Percentiles rank a stretch among this genome's conserved stretches.
Evolutionary conservation across 2,797 vertebrate genomes (phyloP).

Genomic region (Ceyx erithaca): DNA sequence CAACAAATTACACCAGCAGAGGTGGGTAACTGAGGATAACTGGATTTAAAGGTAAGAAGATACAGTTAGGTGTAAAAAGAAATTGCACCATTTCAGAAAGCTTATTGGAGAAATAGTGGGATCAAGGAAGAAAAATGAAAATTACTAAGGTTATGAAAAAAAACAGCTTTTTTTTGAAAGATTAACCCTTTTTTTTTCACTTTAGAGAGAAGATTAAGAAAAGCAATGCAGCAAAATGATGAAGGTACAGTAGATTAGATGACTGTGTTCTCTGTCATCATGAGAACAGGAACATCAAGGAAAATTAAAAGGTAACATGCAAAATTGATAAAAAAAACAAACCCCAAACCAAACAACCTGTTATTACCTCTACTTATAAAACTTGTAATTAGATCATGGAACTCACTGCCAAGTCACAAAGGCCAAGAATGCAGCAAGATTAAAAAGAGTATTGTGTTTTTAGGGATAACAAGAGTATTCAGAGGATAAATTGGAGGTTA

Average conservation of each 20-base stretch:
- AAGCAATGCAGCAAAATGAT: constrained; percentile 14
- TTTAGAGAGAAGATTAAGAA: constrained; percentile 25
- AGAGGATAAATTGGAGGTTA: neutral
- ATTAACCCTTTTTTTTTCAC: neutral
- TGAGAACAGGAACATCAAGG: neutral
- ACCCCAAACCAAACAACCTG: neutral
- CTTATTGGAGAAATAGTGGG: neutral
- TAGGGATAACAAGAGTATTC: constrained; percentile 49
- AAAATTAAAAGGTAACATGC: constrained; percentile 55
- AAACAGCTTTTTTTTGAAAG: neutral
- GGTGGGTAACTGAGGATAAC: neutral
- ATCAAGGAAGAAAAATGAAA: constrained; percentile 11
- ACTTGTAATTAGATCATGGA: constrained; percentile 49
- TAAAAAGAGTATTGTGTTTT: constrained; percentile 47
- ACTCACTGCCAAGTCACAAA: constrained; percentile 48
- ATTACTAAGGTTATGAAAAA: neutral
- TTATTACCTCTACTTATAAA: constrained; percentile 56
- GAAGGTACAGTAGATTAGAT: neutral
- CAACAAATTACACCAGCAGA: neutral
- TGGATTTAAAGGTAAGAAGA: neutral
- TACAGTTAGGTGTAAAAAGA: neutral
- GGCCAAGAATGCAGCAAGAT: constrained; percentile 45
- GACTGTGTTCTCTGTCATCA: constrained; percentile 17
- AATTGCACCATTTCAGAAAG: neutral
- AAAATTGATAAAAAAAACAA: constrained; percentile 21